A percentile compares a stretch with the other conserved stretches of the same genome.
These are phyloP conservation scores for Theropithecus gelada DNA, from an alignment of 2,113 vertebrate genomes.

Conservation along the genomic window DNA sequence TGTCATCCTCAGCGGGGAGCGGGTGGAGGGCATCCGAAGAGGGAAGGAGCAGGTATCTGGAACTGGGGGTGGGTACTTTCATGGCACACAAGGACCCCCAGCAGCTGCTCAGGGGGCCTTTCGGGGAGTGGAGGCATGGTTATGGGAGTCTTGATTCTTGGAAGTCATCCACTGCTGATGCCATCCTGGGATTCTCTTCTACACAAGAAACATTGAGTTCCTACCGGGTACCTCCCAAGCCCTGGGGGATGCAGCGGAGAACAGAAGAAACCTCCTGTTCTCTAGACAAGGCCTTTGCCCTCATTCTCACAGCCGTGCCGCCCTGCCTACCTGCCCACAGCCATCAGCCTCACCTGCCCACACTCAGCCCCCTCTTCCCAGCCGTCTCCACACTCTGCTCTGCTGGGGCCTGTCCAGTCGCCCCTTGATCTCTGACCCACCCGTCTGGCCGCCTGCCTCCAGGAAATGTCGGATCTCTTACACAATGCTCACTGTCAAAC, in stretches of 20 bases:
- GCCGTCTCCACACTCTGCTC: background rate
- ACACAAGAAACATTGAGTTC: too few relatives aligned
- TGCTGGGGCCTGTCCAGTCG: too few relatives aligned
- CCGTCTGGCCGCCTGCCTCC: background rate
- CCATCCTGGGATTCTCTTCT: background rate
- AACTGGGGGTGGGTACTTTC: background rate
- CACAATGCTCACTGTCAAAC: background rate
- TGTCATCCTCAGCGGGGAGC: background rate
- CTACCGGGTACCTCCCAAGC: background rate
- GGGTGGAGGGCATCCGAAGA: background rate
- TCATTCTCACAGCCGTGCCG: accelerated
- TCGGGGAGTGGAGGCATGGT: accelerated
- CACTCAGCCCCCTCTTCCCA: background rate
- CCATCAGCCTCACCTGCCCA: background rate
- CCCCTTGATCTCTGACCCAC: background rate
- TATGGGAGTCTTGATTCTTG: background rate
- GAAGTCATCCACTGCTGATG: background rate
- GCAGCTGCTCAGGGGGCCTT: background rate
- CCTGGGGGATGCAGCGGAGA: background rate
- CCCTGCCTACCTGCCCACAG: background rate
- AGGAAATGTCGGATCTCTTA: background rate
- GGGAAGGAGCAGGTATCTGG: background rate
- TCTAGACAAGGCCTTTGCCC: background rate
- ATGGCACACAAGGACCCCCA: background rate
- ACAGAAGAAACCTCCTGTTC: background rate